A percentile compares a stretch with the other conserved stretches of the same genome.
phyloP scores from a whole-genome alignment of 2,888 invertebrate genomes.

The Lathronympha strigana region DNA sequence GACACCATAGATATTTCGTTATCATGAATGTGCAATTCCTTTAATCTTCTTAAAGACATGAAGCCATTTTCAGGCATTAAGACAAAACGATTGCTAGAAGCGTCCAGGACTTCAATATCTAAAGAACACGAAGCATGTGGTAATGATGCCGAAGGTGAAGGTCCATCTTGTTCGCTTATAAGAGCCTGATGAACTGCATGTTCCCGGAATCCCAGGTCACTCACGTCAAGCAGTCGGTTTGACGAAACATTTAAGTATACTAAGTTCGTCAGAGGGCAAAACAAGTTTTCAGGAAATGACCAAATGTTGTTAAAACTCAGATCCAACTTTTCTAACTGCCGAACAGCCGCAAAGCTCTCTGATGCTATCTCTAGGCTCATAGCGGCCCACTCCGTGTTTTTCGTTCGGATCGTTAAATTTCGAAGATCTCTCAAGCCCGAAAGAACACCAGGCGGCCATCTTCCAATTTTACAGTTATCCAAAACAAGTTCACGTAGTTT shows the following conservation, averaged over 20 bases:
- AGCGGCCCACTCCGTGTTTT: conserved; percentile 93
- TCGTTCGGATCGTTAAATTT: conserved; percentile 93
- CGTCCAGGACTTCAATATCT: conserved; percentile 92
- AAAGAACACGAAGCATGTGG: conserved; percentile 87
- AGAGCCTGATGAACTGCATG: conserved; percentile 86
- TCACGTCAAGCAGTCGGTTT: conserved; percentile 94
- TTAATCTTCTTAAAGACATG: conserved; percentile 90
- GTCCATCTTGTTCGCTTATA: conserved; percentile 85
- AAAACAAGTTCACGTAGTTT: conserved; percentile 91
- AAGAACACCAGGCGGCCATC: conserved; percentile 92
- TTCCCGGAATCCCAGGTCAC: conserved; percentile 93
- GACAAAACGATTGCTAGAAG: conserved; percentile 93
- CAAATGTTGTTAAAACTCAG: conserved; percentile 95
- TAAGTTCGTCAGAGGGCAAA: conserved; percentile 92
- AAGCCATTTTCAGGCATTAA: conserved; percentile 93
- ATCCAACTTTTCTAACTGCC: conserved; percentile 92
- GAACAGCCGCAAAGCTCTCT: conserved; percentile 90
- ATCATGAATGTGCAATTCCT: conserved; percentile 92
- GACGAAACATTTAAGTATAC: conserved; percentile 93
- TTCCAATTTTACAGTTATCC: conserved; percentile 93
- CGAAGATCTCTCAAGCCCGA: conserved; percentile 91
- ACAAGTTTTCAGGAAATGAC: conserved; percentile 93
- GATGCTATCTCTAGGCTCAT: conserved; percentile 92
- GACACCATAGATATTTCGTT: conserved; percentile 95
- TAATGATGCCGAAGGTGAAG: conserved; percentile 69